These are phyloP conservation scores for Ammodytes marinus DNA, from an alignment of 2,113 vertebrate species.

Conservation along the genomic window DNA sequence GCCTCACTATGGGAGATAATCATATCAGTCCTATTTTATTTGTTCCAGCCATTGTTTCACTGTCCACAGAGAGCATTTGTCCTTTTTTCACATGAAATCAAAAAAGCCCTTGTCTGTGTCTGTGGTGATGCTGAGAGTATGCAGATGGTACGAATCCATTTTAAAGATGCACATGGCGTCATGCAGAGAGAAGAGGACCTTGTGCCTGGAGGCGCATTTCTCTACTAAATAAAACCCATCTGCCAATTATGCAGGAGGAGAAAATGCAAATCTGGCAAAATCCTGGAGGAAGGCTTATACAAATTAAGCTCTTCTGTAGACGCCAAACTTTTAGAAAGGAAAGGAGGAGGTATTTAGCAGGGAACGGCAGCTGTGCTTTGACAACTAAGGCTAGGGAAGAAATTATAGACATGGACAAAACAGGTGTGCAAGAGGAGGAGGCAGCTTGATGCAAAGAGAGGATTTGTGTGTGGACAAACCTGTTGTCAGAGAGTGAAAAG, in stretches of 20 bases:
- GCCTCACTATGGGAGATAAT: neutral
- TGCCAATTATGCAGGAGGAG: constrained; percentile 26
- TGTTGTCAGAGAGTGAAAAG: neutral
- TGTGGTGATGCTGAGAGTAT: constrained; percentile 29
- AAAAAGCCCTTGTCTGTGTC: neutral
- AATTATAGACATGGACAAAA: constrained; percentile 7
- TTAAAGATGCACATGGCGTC: constrained; percentile 34
- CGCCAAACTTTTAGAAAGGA: constrained; percentile 34
- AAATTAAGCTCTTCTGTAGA: constrained; percentile 48
- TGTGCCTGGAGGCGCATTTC: constrained; percentile 40
- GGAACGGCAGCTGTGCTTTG: constrained; percentile 41
- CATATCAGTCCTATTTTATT: neutral
- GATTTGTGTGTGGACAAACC: neutral
- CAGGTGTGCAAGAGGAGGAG: neutral
- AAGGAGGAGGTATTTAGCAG: constrained; percentile 13
- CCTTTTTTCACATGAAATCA: neutral
- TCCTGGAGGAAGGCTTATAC: constrained; percentile 31
- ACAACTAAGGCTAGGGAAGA: constrained; percentile 9
- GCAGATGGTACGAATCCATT: constrained; percentile 35
- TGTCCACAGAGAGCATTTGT: constrained; percentile 1
- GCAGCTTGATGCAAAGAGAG: neutral
- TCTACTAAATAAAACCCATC: constrained; percentile 53
- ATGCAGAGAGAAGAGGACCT: constrained; percentile 18
- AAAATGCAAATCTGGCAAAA: constrained; percentile 52
- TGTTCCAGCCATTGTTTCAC: neutral